These are phyloP conservation scores for Chaenodraco wilsoni DNA, from an alignment of 2,797 vertebrate genomes.

Conservation along the genomic window DNA sequence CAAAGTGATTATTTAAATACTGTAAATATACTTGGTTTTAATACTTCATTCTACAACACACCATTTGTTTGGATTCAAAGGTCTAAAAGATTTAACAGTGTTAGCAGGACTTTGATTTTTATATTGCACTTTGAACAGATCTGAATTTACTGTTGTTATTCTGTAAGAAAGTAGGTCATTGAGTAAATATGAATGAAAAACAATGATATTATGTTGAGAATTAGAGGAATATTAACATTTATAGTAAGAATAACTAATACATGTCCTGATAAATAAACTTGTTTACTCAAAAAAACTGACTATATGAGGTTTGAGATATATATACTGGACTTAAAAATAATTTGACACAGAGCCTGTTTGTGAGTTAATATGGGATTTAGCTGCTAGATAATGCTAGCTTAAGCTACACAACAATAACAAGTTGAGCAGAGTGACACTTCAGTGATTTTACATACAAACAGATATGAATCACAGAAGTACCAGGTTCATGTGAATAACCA, in stretches of 20 bases:
- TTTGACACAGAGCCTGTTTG: no score
- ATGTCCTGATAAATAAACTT: neutral
- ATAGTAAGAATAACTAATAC: neutral
- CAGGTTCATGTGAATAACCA: no score
- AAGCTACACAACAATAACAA: neutral
- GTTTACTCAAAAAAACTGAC: neutral
- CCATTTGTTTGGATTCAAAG: neutral
- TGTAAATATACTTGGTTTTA: neutral
- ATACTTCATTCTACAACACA: neutral
- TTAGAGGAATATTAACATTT: neutral
- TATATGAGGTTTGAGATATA: neutral
- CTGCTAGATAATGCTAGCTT: neutral
- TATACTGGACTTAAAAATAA: neutral
- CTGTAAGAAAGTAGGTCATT: neutral
- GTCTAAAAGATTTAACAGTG: neutral
- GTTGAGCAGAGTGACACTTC: neutral
- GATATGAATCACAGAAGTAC: no score
- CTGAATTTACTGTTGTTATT: neutral
- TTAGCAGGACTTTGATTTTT: neutral
- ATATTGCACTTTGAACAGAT: neutral
- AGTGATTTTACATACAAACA: slow-evolving; percentile 14
- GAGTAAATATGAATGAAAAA: neutral
- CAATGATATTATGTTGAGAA: neutral
- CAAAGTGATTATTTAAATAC: slow-evolving; percentile 5
- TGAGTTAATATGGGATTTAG: neutral